Base-by-base conservation (phyloP, 2,888 invertebrate genomes). In the Arge pagana region DNA sequence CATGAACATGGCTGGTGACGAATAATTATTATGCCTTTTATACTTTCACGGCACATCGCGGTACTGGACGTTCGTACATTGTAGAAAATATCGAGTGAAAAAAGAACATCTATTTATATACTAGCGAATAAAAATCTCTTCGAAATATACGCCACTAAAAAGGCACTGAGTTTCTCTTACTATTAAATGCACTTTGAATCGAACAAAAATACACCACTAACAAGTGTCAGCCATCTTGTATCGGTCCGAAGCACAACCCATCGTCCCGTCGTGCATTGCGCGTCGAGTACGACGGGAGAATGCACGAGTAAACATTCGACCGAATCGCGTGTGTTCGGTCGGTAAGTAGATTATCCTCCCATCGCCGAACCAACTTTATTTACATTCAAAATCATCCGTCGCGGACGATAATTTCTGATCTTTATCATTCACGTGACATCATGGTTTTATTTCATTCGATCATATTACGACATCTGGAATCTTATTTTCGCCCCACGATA, bases 141-240 rank as follows among this genome's bases (percentile, higher is more conserved):
- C 37, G 39, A 30, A 31, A 35, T 37, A 31, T 55, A 60, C 50
- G 50, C 48, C 35, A 24, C 37, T 53, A 53, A 51, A 40, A 64
- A 67, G 62, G 61, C 64, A 70, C 67, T 60, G 48, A 59, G 56
- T 53, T 52, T 33, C 49, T 41, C 45, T 49, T 56, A 50, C 59
- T 58, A 57, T 48, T 53, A 64, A 64, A 66, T 62, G 53, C 60
- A 60, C 65, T 62, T 65, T 55, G 54, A 56, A 62, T 53, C 53
- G 53, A 63, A 63, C 58, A 66, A 68, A 71, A 67, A 69, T 70
- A 70, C 65, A 69, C 66, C 65, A 69, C 77, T 76, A 78, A 78
- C 78, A 78, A 78, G 77, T 78, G 77, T 70, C 77, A 74, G 77
- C 78, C 78, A 78, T 78, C 71, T 78, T 78, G 76, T 69, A 65